Evolutionary conservation across 30 jellyfish, hydroid and myxozoan species (phyloP).

Genomic region (Cassiopea andromeda): DNA sequence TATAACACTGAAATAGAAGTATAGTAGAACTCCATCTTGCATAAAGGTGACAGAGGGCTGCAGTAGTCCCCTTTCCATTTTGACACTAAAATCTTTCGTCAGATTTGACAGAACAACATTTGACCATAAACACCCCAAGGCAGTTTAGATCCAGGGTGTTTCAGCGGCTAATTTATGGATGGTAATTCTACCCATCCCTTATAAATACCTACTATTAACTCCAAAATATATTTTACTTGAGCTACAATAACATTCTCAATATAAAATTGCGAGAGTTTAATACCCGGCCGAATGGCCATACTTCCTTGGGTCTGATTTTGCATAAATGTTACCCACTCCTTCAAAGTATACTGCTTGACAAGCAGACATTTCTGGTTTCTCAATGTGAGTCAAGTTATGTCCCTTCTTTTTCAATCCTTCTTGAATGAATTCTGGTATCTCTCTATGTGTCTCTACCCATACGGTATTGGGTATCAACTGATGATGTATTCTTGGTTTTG

Average conservation of each 20-base stretch:
- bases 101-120: neutral
- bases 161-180: neutral
- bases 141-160: neutral
- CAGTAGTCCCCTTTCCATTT: neutral
- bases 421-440: constrained; percentile 67
- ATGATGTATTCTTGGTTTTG: constrained; percentile 92
- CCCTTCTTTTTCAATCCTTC: constrained; percentile 86
- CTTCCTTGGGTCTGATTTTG: constrained; percentile 96
- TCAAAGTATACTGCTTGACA: constrained; percentile 91
- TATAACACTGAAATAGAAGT: too few species aligned
- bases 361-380: constrained; percentile 90
- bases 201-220: neutral
- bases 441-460: constrained; percentile 80
- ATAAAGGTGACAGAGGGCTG: too few species aligned
- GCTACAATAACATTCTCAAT: neutral
- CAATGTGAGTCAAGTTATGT: constrained; percentile 73
- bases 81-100: neutral
- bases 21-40: too few species aligned
- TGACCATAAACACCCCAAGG: neutral
- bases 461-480: constrained; percentile 88
- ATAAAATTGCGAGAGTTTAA: constrained; percentile 10
- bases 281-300: constrained; percentile 98
- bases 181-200: neutral
- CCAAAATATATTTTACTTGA: too few species aligned
- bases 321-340: constrained; percentile 76